Conservation (phyloP, 2,113 vertebrate genomes). For the Mugil cephalus region DNA sequence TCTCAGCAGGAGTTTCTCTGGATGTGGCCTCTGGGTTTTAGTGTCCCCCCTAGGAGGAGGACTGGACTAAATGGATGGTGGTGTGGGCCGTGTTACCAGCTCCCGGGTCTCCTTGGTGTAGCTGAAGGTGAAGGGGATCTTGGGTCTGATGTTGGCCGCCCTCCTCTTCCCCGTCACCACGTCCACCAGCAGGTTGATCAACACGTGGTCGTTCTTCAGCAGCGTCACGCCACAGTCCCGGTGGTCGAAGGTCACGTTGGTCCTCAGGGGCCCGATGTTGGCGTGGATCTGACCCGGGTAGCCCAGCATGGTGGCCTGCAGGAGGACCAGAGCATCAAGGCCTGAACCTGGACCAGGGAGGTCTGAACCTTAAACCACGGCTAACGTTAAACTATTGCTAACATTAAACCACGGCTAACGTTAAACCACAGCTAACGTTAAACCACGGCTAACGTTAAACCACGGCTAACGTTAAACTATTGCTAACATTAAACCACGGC, state of each 20-base stretch:
- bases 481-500: too few relatives aligned
- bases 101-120: conserved; percentile 75
- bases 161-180: conserved; percentile 32
- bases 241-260: conserved; percentile 76
- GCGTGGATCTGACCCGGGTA: conserved; percentile 76
- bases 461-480: too few relatives aligned
- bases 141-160: conserved; percentile 76
- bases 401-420: too few relatives aligned
- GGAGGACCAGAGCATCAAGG: rapidly evolving
- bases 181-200: conserved; percentile 76
- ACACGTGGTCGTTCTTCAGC: conserved; percentile 77
- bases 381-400: too few relatives aligned
- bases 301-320: conserved; percentile 31
- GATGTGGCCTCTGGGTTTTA: too few relatives aligned
- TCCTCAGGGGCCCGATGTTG: conserved; percentile 70
- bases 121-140: conserved; percentile 79
- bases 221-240: conserved; percentile 70
- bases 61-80: too few relatives aligned
- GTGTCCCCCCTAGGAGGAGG: too few relatives aligned
- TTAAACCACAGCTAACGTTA: too few relatives aligned
- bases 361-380: too few relatives aligned
- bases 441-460: too few relatives aligned
- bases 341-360: too few relatives aligned
- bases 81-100: conserved; percentile 44
- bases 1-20: too few relatives aligned